Percentiles rank a stretch among this genome's conserved stretches.
phyloP scores from a whole-genome alignment of 2,113 vertebrate species.

The Chionodraco myersi region DNA sequence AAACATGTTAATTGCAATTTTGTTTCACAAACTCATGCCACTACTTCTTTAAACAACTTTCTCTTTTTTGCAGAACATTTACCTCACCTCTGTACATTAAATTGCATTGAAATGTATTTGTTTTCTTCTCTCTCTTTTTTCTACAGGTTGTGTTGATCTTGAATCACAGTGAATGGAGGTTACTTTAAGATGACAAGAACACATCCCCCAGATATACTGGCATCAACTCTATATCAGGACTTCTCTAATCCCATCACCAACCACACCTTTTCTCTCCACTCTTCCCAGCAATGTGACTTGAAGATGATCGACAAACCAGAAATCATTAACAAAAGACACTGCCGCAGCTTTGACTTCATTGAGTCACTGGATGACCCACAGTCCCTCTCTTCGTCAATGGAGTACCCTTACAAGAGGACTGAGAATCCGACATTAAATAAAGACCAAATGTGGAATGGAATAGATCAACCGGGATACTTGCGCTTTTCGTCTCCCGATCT shows the following conservation, averaged over 20 bases:
- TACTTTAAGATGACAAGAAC: slow-evolving; percentile 97
- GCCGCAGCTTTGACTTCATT: slow-evolving; percentile 95
- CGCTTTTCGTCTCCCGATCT: slow-evolving; percentile 84
- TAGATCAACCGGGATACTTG: slow-evolving; percentile 80
- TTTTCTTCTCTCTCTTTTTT: slow-evolving; percentile 48
- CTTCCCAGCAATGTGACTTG: slow-evolving; percentile 87
- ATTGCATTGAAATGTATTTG: slow-evolving; percentile 25
- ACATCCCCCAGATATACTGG: slow-evolving; percentile 94
- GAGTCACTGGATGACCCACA: slow-evolving; percentile 92
- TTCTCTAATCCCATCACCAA: slow-evolving; percentile 85
- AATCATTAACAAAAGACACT: slow-evolving; percentile 96
- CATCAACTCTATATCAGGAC: slow-evolving; percentile 93
- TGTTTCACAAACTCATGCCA: not conserved
- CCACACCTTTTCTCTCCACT: slow-evolving; percentile 76
- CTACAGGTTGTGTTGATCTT: slow-evolving; percentile 76
- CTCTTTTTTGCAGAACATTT: not conserved
- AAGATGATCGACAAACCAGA: slow-evolving; percentile 88
- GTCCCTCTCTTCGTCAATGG: slow-evolving; percentile 82
- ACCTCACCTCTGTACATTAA: not conserved
- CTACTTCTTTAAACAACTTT: not conserved
- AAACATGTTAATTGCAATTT: not conserved
- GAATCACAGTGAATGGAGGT: slow-evolving; percentile 85
- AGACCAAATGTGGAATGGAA: slow-evolving; percentile 80
- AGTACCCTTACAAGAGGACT: slow-evolving; percentile 77
- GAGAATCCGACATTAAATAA: slow-evolving; percentile 79